Percentiles rank a stretch among this genome's conserved stretches.
phyloP scores from a whole-genome alignment of 2,888 invertebrate species.

The Pseudococcus longispinus region DNA sequence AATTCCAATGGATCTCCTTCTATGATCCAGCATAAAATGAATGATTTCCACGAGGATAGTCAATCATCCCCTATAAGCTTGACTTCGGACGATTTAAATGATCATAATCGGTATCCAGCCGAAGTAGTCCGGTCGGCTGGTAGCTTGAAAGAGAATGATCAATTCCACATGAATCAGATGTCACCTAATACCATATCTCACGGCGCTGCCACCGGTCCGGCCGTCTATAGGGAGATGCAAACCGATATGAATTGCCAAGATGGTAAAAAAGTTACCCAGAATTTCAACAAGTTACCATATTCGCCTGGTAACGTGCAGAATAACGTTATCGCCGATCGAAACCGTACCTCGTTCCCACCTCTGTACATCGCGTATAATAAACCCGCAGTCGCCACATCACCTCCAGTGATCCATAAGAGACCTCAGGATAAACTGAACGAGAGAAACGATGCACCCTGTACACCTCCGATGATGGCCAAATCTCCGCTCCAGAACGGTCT shows the following conservation, averaged over 20 bases:
- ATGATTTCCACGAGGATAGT: conserved; percentile 38
- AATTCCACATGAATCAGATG: not conserved
- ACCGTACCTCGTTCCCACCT: conserved; percentile 9
- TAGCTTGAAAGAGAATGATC: not conserved
- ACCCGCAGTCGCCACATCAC: not conserved
- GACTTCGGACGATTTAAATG: conserved; percentile 35
- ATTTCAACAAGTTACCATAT: conserved; percentile 47
- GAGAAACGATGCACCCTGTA: not conserved
- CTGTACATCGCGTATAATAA: conserved; percentile 34
- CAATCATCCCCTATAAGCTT: conserved; percentile 42
- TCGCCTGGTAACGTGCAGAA: not conserved
- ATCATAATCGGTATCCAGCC: not conserved
- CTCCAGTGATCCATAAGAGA: not conserved
- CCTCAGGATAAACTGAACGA: conserved; percentile 4
- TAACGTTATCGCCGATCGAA: conserved; percentile 15
- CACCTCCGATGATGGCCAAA: not conserved
- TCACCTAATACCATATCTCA: not conserved
- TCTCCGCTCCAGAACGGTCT: not conserved
- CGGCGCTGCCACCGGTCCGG: not conserved
- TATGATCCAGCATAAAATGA: conserved; percentile 21
- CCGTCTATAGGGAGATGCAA: not conserved
- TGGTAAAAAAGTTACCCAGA: conserved; percentile 49
- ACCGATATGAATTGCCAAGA: conserved; percentile 43
- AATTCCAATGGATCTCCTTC: not conserved
- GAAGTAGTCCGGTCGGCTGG: not conserved